These are phyloP conservation scores for Mesembrinibis cayennensis DNA, from an alignment of 2,113 vertebrate species.

Conservation along the genomic window DNA sequence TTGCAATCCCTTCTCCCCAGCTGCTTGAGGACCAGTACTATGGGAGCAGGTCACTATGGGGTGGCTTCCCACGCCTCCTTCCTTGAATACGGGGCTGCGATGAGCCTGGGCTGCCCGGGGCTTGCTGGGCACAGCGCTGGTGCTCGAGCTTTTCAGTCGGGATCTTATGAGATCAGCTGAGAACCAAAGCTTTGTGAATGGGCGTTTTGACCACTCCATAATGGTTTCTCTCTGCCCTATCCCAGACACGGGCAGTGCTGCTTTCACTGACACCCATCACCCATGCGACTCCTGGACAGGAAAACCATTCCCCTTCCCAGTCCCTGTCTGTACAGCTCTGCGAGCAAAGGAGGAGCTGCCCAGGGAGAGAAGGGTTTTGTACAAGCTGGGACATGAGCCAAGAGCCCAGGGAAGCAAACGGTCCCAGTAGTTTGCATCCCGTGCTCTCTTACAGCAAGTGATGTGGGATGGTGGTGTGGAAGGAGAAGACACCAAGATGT, in stretches of 20 bases:
- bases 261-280: background rate
- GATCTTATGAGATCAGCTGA: background rate
- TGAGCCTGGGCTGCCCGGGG: background rate
- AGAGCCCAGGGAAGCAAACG: background rate
- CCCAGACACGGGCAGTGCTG: background rate
- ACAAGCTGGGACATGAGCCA: background rate
- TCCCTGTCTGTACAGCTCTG: background rate
- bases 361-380: background rate
- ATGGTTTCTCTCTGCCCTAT: background rate
- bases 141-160: background rate
- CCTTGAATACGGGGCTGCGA: rapidly evolving
- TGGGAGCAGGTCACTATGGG: background rate
- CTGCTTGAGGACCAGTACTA: background rate
- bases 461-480: background rate
- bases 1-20: background rate
- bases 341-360: background rate
- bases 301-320: rapidly evolving
- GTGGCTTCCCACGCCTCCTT: background rate
- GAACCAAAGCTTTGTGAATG: background rate
- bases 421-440: background rate
- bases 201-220: background rate
- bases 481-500: background rate
- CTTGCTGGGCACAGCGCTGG: background rate
- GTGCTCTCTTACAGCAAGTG: background rate
- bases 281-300: background rate